Conservation (phyloP, 2,797 vertebrate species). For the Acomys russatus region DNA sequence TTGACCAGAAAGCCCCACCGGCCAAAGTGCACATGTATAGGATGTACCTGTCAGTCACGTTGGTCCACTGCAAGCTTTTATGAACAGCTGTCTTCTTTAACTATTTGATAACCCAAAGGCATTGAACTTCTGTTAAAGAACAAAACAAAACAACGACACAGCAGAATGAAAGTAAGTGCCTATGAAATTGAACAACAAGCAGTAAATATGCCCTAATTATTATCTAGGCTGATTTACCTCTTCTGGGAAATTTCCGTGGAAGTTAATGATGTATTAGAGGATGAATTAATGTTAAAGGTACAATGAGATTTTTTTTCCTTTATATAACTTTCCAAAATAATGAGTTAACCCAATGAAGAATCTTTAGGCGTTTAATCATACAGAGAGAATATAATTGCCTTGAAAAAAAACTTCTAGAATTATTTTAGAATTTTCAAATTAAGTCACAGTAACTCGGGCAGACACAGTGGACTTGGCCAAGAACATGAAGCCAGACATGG, state of each 20-base stretch:
- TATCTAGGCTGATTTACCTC: not conserved
- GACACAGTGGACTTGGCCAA: not conserved
- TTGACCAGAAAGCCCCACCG: constrained; percentile 18
- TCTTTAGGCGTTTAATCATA: not conserved
- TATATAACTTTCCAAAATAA: constrained; percentile 51
- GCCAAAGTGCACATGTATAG: not conserved
- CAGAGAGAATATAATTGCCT: not conserved
- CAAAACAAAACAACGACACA: not conserved
- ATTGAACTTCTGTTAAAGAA: constrained; percentile 54
- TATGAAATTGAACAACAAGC: not conserved
- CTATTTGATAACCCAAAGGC: constrained; percentile 58
- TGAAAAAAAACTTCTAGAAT: not conserved
- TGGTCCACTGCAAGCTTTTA: constrained; percentile 63
- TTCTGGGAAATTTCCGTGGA: constrained; percentile 15
- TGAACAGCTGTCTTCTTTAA: constrained; percentile 48
- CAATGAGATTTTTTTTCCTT: not conserved
- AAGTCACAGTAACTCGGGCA: not conserved
- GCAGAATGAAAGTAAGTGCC: not conserved
- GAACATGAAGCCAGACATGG: not conserved
- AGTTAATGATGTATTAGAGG: not conserved
- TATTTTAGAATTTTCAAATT: not conserved
- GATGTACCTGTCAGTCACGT: constrained; percentile 22
- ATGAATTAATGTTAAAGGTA: not conserved
- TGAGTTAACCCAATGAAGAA: not conserved
- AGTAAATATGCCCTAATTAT: not conserved